A percentile compares a stretch with the other conserved stretches of the same genome.
Conservation (phyloP, 2,797 vertebrate species). For the Emydoidea blandingii region DNA sequence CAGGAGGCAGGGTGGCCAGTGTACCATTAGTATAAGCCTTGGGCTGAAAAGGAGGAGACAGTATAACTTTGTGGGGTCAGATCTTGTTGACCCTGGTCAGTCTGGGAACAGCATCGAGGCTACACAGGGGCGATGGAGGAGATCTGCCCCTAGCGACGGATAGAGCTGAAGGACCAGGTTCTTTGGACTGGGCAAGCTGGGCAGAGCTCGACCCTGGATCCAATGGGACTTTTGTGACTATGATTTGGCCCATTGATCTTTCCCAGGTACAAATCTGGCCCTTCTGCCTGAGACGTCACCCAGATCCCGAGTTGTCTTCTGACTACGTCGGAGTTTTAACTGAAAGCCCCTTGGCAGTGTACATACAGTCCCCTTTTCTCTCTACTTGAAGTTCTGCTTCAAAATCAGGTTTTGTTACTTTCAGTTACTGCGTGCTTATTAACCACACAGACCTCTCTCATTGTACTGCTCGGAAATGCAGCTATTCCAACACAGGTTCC, state of each 20-base stretch:
- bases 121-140: neutral
- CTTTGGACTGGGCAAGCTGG: neutral
- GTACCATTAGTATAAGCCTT: neutral
- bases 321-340: neutral
- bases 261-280: neutral
- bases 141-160: neutral
- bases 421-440: neutral
- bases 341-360: fast-evolving
- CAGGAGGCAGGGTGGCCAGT: neutral
- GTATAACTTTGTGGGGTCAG: neutral
- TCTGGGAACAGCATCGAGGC: neutral
- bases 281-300: neutral
- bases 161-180: neutral
- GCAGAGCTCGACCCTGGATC: neutral
- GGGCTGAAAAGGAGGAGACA: neutral
- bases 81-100: neutral
- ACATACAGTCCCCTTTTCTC: neutral
- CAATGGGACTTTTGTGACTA: neutral
- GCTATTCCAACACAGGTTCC: neutral
- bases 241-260: neutral
- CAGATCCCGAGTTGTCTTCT: neutral
- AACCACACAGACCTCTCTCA: neutral
- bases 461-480: conserved; percentile 27
- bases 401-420: neutral
- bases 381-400: neutral